A percentile compares a stretch with the other conserved stretches of the same genome.
Evolutionary conservation across 2,113 vertebrate genomes (phyloP).

Genomic region (Trichomycterus rosablanca): DNA sequence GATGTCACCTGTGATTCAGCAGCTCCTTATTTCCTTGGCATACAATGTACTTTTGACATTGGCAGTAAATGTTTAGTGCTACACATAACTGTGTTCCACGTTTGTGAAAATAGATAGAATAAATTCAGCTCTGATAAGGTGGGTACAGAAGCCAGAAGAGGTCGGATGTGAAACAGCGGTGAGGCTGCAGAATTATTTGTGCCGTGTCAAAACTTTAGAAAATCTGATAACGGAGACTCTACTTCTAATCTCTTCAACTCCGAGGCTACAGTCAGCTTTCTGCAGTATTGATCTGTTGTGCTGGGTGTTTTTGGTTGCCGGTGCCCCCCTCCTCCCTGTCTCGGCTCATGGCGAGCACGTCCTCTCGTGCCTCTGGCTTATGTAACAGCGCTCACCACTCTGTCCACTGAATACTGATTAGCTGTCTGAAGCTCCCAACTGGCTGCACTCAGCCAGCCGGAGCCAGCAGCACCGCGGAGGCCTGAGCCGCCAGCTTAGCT

Average conservation of each 20-base stretch:
- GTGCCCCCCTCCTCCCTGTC: conserved; percentile 17
- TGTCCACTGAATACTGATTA: conserved; percentile 71
- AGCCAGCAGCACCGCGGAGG: conserved; percentile 50
- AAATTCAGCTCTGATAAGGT: not conserved
- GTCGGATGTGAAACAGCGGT: not conserved
- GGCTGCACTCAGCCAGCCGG: conserved; percentile 31
- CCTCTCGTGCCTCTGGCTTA: conserved; percentile 73
- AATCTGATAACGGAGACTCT: conserved; percentile 34
- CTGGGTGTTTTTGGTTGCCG: conserved; percentile 50
- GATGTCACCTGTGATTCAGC: too few species aligned
- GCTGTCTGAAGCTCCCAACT: conserved; percentile 56
- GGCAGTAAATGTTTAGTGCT: too few species aligned
- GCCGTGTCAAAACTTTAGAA: conserved; percentile 25
- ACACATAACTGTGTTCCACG: too few species aligned
- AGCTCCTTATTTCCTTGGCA: too few species aligned
- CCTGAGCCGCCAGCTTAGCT: conserved; percentile 35
- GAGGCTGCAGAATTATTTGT: conserved; percentile 1
- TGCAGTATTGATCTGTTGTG: conserved; percentile 71
- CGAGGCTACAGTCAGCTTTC: conserved; percentile 40
- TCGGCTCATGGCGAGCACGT: conserved; percentile 56
- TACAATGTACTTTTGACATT: too few species aligned
- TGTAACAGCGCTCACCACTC: conserved; percentile 58
- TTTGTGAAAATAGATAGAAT: conserved; percentile 8
- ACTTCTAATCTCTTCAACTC: conserved; percentile 13
- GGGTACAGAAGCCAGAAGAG: not conserved